Conservation (phyloP, 1,140 invertebrate species). For the Bombus terrestris region DNA sequence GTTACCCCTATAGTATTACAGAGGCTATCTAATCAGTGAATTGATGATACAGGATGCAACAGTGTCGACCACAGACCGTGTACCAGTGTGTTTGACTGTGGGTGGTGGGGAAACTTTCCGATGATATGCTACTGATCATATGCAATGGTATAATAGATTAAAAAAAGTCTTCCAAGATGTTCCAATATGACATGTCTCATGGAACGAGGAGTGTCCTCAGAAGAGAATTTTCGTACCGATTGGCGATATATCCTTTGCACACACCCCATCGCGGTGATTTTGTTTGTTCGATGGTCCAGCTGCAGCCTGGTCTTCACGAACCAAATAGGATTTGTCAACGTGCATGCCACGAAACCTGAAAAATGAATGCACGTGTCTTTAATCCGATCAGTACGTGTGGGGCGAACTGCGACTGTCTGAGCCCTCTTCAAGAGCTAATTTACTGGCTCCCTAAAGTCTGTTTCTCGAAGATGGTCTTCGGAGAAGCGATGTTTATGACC, state of each 20-base stretch:
- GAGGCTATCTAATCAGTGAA: neutral
- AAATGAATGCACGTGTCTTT: constrained; percentile 73
- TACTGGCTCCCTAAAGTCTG: neutral
- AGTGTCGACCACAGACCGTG: constrained; percentile 4
- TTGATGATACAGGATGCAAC: neutral
- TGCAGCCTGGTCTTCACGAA: constrained; percentile 99
- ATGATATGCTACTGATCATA: neutral
- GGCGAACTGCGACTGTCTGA: neutral
- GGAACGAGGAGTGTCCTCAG: neutral
- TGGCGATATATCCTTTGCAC: constrained; percentile 91
- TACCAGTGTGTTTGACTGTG: neutral
- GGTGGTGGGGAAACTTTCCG: neutral
- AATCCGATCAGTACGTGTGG: constrained; percentile 24
- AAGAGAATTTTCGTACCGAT: constrained; percentile 84
- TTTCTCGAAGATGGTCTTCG: neutral
- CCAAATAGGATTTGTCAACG: constrained; percentile 99
- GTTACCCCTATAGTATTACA: neutral
- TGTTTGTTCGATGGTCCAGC: constrained; percentile 92
- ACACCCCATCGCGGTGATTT: constrained; percentile 90
- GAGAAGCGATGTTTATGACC: neutral
- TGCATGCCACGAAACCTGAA: constrained; percentile 96
- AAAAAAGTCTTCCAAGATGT: neutral
- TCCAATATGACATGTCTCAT: neutral
- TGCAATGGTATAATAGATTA: neutral
- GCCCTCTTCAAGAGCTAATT: neutral